Percentiles rank a stretch among this genome's conserved stretches.
These are phyloP conservation scores for Tuta absoluta DNA, from an alignment of 2,888 invertebrate species.

Conservation along the genomic window DNA sequence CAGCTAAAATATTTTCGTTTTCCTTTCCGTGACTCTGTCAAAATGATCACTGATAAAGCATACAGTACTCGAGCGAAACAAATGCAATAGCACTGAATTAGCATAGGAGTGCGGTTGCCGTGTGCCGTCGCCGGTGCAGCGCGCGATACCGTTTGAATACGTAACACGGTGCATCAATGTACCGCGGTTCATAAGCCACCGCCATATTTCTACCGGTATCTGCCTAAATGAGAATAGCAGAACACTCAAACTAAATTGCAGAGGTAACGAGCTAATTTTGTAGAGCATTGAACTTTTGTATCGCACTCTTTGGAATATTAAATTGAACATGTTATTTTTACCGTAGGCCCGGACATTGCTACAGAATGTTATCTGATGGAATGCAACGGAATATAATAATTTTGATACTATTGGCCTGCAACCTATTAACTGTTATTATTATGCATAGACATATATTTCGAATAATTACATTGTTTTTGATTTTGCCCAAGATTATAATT, in stretches of 20 bases:
- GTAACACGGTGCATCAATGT: slow-evolving; percentile 53
- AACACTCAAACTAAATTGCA: slow-evolving; percentile 26
- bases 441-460: no score
- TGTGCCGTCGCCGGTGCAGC: slow-evolving; percentile 33
- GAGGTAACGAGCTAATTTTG: slow-evolving; percentile 20
- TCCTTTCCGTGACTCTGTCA: neutral
- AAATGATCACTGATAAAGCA: slow-evolving; percentile 17
- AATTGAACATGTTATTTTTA: slow-evolving; percentile 11
- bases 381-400: neutral
- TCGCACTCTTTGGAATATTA: neutral
- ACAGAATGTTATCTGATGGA: slow-evolving; percentile 4
- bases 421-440: neutral
- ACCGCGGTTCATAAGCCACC: slow-evolving; percentile 51
- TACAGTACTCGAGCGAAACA: slow-evolving; percentile 14
- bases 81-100: slow-evolving; percentile 26
- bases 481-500: no score
- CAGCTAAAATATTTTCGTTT: neutral
- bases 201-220: slow-evolving; percentile 32
- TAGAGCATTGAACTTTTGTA: slow-evolving; percentile 18
- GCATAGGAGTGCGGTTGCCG: slow-evolving; percentile 39
- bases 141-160: slow-evolving; percentile 63
- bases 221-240: slow-evolving; percentile 20
- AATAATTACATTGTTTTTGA: no score
- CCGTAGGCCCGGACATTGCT: neutral
- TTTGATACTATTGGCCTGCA: neutral